A percentile compares a stretch with the other conserved stretches of the same genome.
Conservation (phyloP, 2,113 vertebrate genomes). For the Melozone crissalis region DNA sequence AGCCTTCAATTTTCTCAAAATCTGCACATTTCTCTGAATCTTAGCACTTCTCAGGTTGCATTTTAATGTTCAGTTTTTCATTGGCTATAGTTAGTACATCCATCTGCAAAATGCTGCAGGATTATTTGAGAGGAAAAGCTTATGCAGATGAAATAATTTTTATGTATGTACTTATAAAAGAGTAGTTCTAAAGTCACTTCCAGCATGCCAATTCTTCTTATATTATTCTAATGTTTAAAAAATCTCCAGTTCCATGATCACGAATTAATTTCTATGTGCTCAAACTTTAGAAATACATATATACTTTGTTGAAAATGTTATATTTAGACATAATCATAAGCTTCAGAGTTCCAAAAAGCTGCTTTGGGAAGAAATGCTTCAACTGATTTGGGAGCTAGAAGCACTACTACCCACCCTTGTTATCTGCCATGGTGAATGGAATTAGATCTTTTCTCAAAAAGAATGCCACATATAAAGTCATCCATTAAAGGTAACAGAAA, state of each 20-base stretch:
- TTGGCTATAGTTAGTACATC: not conserved
- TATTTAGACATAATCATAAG: constrained; percentile 18
- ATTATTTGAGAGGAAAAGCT: constrained; percentile 34
- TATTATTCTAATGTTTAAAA: not conserved
- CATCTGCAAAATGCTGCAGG: not conserved
- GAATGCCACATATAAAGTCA: not conserved
- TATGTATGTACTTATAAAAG: not conserved
- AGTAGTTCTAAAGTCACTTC: not conserved
- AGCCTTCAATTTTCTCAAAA: not conserved
- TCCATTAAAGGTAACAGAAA: not conserved
- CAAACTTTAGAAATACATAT: not conserved
- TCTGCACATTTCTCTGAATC: not conserved
- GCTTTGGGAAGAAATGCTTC: not conserved
- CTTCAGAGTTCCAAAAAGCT: not conserved
- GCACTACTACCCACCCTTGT: not conserved
- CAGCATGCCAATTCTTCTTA: not conserved
- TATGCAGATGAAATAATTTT: constrained; percentile 14
- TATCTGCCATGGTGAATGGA: not conserved
- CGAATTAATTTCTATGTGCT: not conserved
- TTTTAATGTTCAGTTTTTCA: constrained; percentile 12
- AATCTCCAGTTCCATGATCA: not conserved
- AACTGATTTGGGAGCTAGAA: not conserved
- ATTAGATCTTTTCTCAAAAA: not conserved
- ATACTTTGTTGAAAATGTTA: not conserved
- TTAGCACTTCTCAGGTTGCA: not conserved